phyloP scores from a whole-genome alignment of 1,140 invertebrate species.

The Penaeus vannamei region DNA sequence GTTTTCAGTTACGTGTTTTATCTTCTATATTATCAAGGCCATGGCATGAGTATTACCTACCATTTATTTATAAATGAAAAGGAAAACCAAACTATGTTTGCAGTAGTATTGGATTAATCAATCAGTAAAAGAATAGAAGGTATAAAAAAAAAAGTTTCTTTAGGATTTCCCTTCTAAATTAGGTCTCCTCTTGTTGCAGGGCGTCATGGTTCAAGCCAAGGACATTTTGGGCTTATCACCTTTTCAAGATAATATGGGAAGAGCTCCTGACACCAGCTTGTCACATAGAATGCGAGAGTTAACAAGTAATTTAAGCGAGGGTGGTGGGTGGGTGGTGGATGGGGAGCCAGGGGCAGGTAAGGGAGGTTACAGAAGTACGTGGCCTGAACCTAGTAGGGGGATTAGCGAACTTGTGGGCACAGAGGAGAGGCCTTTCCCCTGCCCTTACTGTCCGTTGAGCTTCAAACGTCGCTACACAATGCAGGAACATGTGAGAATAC shows the following conservation, averaged over 20 bases:
- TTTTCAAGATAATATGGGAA: slow-evolving; percentile 62
- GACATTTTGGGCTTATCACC: slow-evolving; percentile 58
- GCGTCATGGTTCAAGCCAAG: slow-evolving; percentile 59
- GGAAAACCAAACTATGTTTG: no score
- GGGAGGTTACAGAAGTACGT: slow-evolving; percentile 75
- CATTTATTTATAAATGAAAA: no score
- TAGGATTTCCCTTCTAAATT: slow-evolving; percentile 49
- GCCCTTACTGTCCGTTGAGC: slow-evolving; percentile 76
- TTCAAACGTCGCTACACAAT: slow-evolving; percentile 81
- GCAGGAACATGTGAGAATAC: slow-evolving; percentile 73
- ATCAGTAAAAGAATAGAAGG: background rate
- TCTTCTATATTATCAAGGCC: no score
- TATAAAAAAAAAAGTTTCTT: background rate
- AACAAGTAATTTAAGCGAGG: slow-evolving; percentile 43
- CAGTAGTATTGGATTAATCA: no score
- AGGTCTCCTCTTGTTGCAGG: slow-evolving; percentile 66
- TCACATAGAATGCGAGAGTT: slow-evolving; percentile 58
- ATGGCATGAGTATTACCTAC: no score
- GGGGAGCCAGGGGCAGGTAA: background rate
- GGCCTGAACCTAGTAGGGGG: slow-evolving; percentile 29
- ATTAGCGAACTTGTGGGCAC: slow-evolving; percentile 70
- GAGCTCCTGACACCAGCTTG: slow-evolving; percentile 50
- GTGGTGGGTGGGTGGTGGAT: slow-evolving; percentile 39
- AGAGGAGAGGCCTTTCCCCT: slow-evolving; percentile 78
- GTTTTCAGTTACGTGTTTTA: no score